Evolutionary conservation across 2,113 vertebrate genomes (phyloP).

Genomic region (Phocoena phocoena): DNA sequence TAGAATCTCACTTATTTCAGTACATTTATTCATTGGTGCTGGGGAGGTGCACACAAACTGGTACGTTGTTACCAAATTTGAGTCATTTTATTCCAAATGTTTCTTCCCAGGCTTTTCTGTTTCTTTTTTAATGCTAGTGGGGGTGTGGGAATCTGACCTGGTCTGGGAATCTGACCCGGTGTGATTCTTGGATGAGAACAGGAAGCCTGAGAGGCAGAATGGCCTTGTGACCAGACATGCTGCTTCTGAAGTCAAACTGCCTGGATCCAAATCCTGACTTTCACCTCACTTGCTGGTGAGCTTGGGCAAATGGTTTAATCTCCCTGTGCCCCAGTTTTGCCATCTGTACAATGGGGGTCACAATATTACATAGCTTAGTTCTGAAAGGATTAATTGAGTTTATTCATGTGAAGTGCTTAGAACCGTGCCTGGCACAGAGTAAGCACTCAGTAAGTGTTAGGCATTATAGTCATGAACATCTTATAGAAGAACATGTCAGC

Average conservation of each 20-base stretch:
- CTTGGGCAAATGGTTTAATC: neutral
- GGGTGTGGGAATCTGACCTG: slow-evolving; percentile 75
- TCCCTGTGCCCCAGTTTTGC: neutral
- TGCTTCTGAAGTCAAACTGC: slow-evolving; percentile 1
- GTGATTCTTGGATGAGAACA: slow-evolving; percentile 40
- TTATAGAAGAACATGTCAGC: neutral
- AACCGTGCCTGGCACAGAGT: neutral
- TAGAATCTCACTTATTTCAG: slow-evolving; percentile 24
- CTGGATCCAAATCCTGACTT: neutral
- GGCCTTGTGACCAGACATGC: slow-evolving; percentile 1
- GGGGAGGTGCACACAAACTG: slow-evolving; percentile 34
- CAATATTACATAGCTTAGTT: neutral
- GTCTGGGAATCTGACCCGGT: slow-evolving; percentile 72
- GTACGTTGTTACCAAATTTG: slow-evolving; percentile 58
- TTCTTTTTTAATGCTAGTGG: slow-evolving; percentile 66
- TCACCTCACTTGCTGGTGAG: neutral
- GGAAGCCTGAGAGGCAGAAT: slow-evolving; percentile 37
- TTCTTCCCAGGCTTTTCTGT: slow-evolving; percentile 73
- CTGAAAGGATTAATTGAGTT: neutral
- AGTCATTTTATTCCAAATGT: slow-evolving; percentile 61
- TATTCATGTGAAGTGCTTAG: neutral
- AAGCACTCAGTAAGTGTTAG: neutral
- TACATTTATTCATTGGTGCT: slow-evolving; percentile 36
- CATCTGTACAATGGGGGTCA: neutral
- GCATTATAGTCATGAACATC: neutral